phyloP scores from a whole-genome alignment of 2,888 invertebrate species.

The Eupithecia abbreviata region DNA sequence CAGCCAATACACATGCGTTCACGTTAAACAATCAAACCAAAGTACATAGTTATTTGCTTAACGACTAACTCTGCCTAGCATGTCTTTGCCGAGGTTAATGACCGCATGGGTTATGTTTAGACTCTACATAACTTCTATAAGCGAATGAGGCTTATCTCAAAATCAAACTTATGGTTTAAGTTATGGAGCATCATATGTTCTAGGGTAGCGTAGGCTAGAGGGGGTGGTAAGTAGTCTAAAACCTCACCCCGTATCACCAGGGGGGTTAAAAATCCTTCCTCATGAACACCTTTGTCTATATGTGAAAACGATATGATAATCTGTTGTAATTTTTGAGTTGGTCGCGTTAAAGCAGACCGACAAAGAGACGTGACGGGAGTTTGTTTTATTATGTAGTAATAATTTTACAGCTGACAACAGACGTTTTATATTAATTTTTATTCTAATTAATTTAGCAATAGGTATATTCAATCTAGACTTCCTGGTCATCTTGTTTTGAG shows the following conservation, averaged over 20 bases:
- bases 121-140: constrained; percentile 13
- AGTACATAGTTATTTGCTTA: constrained; percentile 21
- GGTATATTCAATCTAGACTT: constrained; percentile 6
- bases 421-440: not conserved
- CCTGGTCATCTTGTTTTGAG: constrained; percentile 4
- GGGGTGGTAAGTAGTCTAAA: too few species aligned
- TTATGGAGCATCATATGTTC: too few species aligned
- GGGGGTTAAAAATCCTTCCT: too few species aligned
- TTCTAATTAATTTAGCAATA: not conserved
- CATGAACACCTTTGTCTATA: too few species aligned
- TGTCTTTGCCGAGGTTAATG: constrained; percentile 23
- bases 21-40: constrained; percentile 24
- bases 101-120: constrained; percentile 18
- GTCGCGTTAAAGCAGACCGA: not conserved
- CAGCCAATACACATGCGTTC: not conserved
- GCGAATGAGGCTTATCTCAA: not conserved
- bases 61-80: constrained; percentile 8
- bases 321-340: not conserved
- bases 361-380: not conserved
- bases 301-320: not conserved
- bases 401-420: not conserved
- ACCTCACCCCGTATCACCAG: too few species aligned
- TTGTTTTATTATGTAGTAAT: too few species aligned
- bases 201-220: too few species aligned
- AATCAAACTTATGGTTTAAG: not conserved